These are phyloP conservation scores for Halcyon malimbica DNA, from an alignment of 2,113 vertebrate genomes.

Conservation along the genomic window DNA sequence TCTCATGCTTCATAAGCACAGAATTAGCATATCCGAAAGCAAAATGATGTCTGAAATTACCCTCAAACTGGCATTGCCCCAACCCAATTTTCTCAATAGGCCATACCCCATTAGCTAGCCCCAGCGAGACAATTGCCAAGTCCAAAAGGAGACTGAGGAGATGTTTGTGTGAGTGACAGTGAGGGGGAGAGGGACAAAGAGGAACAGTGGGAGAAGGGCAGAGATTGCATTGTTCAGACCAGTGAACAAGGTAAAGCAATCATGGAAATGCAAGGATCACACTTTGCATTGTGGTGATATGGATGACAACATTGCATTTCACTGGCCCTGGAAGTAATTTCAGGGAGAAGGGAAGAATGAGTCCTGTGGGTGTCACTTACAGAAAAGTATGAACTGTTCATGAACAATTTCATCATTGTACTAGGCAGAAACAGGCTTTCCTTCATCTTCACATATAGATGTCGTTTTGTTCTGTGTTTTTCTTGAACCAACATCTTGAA, in stretches of 20 bases:
- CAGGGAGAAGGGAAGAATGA: not conserved
- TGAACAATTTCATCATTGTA: slow-evolving; percentile 14
- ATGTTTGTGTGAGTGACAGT: not conserved
- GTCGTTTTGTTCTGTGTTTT: slow-evolving; percentile 50
- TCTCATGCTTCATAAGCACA: not conserved
- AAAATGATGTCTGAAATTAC: slow-evolving; percentile 10
- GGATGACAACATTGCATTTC: not conserved
- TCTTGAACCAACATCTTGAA: slow-evolving; percentile 41
- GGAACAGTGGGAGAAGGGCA: not conserved
- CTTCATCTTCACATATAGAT: slow-evolving; percentile 33
- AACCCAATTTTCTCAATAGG: not conserved
- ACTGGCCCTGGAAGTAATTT: not conserved
- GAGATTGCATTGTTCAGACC: not conserved
- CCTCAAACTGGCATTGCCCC: not conserved
- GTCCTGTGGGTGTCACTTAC: not conserved
- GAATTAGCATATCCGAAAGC: slow-evolving; percentile 41
- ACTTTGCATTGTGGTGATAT: not conserved
- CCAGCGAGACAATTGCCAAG: not conserved
- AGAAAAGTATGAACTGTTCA: not conserved
- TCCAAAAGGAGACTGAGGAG: not conserved
- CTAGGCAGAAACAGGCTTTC: slow-evolving; percentile 13
- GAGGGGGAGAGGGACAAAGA: not conserved
- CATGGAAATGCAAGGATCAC: not conserved
- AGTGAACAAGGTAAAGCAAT: not conserved
- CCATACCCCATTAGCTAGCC: not conserved